A percentile compares a stretch with the other conserved stretches of the same genome.
These are phyloP conservation scores for Boloria selene DNA, from an alignment of 2,888 invertebrate genomes.

Conservation along the genomic window DNA sequence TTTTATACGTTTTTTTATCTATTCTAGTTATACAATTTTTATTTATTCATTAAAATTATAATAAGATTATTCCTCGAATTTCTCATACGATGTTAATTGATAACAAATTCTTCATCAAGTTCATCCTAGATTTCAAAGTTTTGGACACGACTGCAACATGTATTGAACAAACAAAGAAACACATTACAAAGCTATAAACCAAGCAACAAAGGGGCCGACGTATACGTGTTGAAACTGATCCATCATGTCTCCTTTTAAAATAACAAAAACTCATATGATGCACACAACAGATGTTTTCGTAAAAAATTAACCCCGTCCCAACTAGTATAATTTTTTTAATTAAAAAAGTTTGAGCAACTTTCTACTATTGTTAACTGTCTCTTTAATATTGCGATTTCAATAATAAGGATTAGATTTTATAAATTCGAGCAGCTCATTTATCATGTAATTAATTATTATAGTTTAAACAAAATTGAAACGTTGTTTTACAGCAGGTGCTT, in stretches of 20 bases:
- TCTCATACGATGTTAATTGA: not conserved
- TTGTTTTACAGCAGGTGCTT: slow-evolving; percentile 38
- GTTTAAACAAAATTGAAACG: slow-evolving; percentile 27
- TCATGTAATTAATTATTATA: slow-evolving; percentile 54
- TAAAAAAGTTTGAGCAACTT: slow-evolving; percentile 63
- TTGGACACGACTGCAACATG: slow-evolving; percentile 69
- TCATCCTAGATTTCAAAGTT: slow-evolving; percentile 42
- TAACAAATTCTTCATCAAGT: slow-evolving; percentile 16
- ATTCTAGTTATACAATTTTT: not conserved
- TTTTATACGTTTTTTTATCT: not conserved
- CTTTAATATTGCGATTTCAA: slow-evolving; percentile 71
- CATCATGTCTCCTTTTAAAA: slow-evolving; percentile 82
- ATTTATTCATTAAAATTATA: too few relatives aligned
- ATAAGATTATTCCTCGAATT: too few relatives aligned
- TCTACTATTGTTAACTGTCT: slow-evolving; percentile 75
- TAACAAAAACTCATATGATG: slow-evolving; percentile 76
- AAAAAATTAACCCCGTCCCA: slow-evolving; percentile 75
- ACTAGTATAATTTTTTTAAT: slow-evolving; percentile 38
- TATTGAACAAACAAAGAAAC: slow-evolving; percentile 80
- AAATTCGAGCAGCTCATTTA: slow-evolving; percentile 58
- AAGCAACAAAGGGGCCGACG: slow-evolving; percentile 78
- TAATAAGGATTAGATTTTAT: slow-evolving; percentile 66
- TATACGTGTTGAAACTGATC: slow-evolving; percentile 82
- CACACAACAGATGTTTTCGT: slow-evolving; percentile 79
- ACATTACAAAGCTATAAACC: slow-evolving; percentile 81